These are phyloP conservation scores for human DNA, from an alignment of 2,113 vertebrate species.

Conservation along the genomic window DNA sequence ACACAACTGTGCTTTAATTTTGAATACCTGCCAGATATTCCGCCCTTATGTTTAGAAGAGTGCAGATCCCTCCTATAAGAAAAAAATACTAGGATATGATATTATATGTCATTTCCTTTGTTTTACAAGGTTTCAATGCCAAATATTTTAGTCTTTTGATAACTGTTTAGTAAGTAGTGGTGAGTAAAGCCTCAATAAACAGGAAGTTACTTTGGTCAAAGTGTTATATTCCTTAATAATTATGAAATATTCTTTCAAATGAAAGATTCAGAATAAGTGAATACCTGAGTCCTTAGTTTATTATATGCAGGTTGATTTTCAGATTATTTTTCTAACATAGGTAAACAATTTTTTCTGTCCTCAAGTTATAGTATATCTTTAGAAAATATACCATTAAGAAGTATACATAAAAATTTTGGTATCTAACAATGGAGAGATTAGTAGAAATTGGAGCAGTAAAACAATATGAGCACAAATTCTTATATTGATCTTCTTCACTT, in stretches of 20 bases:
- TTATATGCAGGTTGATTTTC: slow-evolving; percentile 4
- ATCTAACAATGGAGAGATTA: background rate
- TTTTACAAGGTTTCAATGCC: background rate
- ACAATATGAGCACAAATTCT: background rate
- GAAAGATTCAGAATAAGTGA: slow-evolving; percentile 34
- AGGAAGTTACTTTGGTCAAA: background rate
- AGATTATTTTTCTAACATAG: slow-evolving; percentile 41
- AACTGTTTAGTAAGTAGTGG: background rate
- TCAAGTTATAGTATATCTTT: background rate
- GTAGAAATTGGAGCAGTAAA: slow-evolving; percentile 5
- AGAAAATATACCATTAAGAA: slow-evolving; percentile 21
- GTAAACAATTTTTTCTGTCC: background rate
- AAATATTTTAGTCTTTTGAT: slow-evolving; percentile 48
- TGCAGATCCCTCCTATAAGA: background rate
- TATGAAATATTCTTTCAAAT: slow-evolving; percentile 38
- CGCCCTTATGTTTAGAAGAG: background rate
- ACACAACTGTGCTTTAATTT: background rate
- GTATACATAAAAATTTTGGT: background rate
- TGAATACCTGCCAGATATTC: background rate
- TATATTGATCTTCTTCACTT: background rate
- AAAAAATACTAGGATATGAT: background rate
- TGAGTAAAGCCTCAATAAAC: slow-evolving; percentile 19
- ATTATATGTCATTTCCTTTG: background rate
- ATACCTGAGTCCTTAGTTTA: background rate
- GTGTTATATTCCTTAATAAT: slow-evolving; percentile 11